These are phyloP conservation scores for Idaea straminata DNA, from an alignment of 2,888 invertebrate genomes.

Conservation along the genomic window DNA sequence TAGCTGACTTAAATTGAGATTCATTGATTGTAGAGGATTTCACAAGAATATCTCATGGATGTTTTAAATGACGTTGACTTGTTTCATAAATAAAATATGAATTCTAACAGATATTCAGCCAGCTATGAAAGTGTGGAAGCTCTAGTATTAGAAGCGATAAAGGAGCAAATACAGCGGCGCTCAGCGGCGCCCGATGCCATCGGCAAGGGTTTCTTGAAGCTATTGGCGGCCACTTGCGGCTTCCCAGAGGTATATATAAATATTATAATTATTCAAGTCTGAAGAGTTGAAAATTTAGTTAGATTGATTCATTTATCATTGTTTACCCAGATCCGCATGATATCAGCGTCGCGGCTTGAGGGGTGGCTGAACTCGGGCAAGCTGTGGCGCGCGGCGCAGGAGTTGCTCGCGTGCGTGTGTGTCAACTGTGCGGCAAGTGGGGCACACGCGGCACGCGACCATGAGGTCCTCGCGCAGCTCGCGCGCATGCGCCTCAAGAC, in stretches of 20 bases:
- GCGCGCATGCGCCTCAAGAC: slow-evolving; percentile 96
- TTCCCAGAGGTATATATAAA: slow-evolving; percentile 83
- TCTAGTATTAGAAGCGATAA: slow-evolving; percentile 91
- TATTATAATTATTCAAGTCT: neutral
- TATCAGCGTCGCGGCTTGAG: slow-evolving; percentile 90
- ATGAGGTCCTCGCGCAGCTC: slow-evolving; percentile 89
- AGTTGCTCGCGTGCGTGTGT: slow-evolving; percentile 93
- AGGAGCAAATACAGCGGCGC: slow-evolving; percentile 91
- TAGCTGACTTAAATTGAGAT: too few species aligned
- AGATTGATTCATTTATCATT: too few species aligned
- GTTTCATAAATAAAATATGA: neutral
- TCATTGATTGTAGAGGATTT: too few species aligned
- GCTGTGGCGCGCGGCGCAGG: slow-evolving; percentile 94
- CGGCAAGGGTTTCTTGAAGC: slow-evolving; percentile 92
- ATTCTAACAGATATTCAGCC: slow-evolving; percentile 56
- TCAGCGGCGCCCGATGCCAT: slow-evolving; percentile 90
- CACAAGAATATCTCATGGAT: too few species aligned
- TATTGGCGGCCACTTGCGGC: slow-evolving; percentile 92
- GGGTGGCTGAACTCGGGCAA: slow-evolving; percentile 98
- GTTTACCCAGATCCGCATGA: slow-evolving; percentile 82
- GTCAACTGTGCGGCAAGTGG: slow-evolving; percentile 87
- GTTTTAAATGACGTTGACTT: too few species aligned
- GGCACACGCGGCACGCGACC: slow-evolving; percentile 83
- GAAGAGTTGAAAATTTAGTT: too few species aligned
- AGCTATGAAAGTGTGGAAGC: slow-evolving; percentile 86